Evolutionary conservation across 2,797 vertebrate species (phyloP).

Genomic region (Scleropages formosus): DNA sequence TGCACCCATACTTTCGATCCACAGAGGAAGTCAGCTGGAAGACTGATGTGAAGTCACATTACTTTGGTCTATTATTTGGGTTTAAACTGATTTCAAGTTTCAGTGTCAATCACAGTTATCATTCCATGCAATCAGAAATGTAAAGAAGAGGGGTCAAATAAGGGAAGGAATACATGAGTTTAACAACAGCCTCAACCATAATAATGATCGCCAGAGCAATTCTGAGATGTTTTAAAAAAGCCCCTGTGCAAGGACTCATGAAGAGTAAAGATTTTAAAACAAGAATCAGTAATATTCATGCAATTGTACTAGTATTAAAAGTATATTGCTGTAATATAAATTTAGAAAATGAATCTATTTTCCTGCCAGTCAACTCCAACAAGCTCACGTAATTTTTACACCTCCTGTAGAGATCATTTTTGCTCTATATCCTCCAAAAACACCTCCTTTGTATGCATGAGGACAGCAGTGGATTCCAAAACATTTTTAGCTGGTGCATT

Average conservation of each 20-base stretch:
- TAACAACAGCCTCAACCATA: conserved; percentile 4
- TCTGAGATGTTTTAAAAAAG: neutral
- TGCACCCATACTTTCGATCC: no score
- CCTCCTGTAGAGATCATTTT: neutral
- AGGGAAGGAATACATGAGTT: neutral
- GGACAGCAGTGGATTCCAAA: neutral
- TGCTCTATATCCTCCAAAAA: neutral
- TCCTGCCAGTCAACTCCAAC: neutral
- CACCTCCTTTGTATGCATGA: neutral
- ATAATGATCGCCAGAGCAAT: neutral
- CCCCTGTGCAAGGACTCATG: neutral
- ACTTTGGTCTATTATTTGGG: neutral
- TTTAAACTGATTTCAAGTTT: neutral
- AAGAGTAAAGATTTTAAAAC: no score
- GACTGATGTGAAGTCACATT: no score
- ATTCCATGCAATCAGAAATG: neutral
- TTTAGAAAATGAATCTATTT: neutral
- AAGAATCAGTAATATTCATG: no score
- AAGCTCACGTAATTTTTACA: neutral
- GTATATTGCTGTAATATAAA: no score
- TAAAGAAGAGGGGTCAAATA: neutral
- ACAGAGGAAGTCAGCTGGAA: no score
- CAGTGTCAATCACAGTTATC: neutral
- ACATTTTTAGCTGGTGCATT: neutral
- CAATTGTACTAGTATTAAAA: no score